Conservation (phyloP, 2,888 invertebrate species). For the Lysandra bellargus region DNA sequence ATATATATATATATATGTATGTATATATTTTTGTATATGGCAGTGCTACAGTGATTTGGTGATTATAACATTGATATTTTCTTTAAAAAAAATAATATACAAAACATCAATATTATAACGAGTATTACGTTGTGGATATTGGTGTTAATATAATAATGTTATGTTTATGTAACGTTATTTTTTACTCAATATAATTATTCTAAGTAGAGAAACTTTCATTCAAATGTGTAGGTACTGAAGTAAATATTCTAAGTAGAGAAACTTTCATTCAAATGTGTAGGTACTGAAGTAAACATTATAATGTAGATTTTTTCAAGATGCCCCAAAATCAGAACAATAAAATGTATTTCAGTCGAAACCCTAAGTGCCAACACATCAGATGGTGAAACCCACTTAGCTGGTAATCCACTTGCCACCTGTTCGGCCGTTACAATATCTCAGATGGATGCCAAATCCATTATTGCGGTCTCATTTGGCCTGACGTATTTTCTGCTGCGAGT, state of each 20-base stretch:
- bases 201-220: neutral
- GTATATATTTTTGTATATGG: too few species aligned
- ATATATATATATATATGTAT: too few species aligned
- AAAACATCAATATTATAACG: too few species aligned
- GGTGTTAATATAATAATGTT: too few species aligned
- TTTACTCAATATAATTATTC: too few species aligned
- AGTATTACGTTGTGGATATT: too few species aligned
- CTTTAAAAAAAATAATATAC: too few species aligned
- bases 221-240: neutral
- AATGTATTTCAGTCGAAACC: neutral
- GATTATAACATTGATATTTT: too few species aligned
- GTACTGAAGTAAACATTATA: neutral
- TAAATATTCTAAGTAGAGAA: neutral
- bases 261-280: neutral
- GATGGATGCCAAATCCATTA: slow-evolving; percentile 11
- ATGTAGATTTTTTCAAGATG: neutral
- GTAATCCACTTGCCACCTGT: slow-evolving; percentile 3
- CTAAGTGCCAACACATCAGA: neutral
- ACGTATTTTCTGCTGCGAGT: neutral
- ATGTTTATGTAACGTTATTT: too few species aligned
- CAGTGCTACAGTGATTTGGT: too few species aligned
- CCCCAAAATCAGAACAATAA: neutral
- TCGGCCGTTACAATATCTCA: slow-evolving; percentile 5
- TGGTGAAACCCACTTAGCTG: neutral
- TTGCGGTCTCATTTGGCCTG: neutral